Evolutionary conservation across 2,888 invertebrate species (phyloP).

Genomic region (Synergus laeviventris): DNA sequence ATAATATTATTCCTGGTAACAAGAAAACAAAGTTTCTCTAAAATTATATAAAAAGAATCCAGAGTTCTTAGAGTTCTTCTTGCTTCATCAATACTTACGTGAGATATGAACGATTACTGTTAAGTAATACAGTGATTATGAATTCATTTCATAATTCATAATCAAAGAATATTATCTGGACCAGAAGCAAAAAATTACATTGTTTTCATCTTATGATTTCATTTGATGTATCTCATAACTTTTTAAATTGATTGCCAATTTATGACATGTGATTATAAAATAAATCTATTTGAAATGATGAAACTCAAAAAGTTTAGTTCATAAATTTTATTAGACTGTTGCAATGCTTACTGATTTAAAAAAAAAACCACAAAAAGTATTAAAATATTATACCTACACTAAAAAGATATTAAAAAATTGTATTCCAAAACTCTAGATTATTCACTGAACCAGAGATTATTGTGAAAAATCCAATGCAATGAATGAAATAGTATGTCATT

Average conservation of each 20-base stretch:
- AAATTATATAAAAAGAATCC: neutral
- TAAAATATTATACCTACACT: neutral
- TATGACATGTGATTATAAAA: too few relatives aligned
- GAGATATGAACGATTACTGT: neutral
- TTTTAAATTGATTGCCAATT: neutral
- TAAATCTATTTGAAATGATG: too few relatives aligned
- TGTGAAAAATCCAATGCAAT: neutral
- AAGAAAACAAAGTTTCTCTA: neutral
- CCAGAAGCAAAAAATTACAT: neutral
- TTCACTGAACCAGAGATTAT: neutral
- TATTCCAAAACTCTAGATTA: neutral
- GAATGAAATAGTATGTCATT: neutral
- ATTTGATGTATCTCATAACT: neutral
- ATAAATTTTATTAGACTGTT: neutral
- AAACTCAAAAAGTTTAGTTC: neutral
- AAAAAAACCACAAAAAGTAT: neutral
- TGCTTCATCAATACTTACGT: neutral
- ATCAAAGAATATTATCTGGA: neutral
- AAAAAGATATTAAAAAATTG: neutral
- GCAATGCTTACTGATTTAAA: neutral
- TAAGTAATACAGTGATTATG: constrained; percentile 1
- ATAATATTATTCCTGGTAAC: neutral
- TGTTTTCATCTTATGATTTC: neutral
- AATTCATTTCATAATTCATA: constrained; percentile 8
- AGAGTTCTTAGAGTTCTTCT: neutral